These are phyloP conservation scores for Pelodiscus sinensis DNA, from an alignment of 2,113 vertebrate species.

Conservation along the genomic window DNA sequence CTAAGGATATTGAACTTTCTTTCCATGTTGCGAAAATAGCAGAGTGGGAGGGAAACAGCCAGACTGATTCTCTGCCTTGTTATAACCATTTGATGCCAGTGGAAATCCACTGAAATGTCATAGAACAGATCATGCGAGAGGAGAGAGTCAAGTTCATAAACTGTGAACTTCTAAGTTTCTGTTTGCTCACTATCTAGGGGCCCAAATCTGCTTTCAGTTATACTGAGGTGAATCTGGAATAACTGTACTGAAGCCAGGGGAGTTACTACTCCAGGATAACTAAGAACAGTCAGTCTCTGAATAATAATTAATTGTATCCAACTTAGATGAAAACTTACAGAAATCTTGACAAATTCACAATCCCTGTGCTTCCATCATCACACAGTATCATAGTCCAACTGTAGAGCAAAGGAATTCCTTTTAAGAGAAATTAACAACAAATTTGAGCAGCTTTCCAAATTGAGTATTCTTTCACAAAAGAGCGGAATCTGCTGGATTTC, in stretches of 20 bases:
- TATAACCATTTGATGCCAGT: too few species aligned
- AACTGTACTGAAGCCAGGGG: background rate
- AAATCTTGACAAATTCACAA: background rate
- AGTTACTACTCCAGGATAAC: background rate
- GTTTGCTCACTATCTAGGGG: background rate
- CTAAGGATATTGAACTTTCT: background rate
- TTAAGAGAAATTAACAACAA: background rate
- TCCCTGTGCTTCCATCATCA: background rate
- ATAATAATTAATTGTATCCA: background rate
- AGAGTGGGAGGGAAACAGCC: background rate
- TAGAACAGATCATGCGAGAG: too few species aligned
- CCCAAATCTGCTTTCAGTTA: background rate
- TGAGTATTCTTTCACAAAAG: background rate
- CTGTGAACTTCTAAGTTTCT: background rate
- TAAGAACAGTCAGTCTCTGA: background rate
- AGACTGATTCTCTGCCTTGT: too few species aligned
- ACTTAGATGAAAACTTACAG: background rate
- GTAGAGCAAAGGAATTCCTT: background rate
- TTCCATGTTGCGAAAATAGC: accelerated
- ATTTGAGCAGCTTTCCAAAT: background rate
- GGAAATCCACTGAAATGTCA: too few species aligned
- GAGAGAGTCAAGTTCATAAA: background rate
- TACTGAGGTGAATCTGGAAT: background rate
- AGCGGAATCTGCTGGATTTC: background rate
- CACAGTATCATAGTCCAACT: background rate